Base-by-base conservation (phyloP, 1,140 invertebrate species). In the Plutomurus gul region DNA sequence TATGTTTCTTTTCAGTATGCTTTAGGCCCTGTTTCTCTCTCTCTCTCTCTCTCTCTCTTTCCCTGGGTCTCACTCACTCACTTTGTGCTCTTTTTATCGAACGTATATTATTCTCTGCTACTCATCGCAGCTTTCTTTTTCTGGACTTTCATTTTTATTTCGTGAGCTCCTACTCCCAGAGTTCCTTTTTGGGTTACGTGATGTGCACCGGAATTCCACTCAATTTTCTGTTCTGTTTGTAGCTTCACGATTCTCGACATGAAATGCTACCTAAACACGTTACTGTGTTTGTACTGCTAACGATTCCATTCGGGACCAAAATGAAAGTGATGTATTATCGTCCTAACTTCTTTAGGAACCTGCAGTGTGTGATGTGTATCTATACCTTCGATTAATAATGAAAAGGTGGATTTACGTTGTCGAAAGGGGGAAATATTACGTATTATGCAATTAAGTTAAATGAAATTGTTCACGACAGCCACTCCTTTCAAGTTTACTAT, bases 161-260 rank as follows among this genome's bases (percentile, higher is more conserved):
- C 47, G 10, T 65, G 56, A 18, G 8, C 56, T 65, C 56, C 30
- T 36, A n/a, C 56, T 65, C 56, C 30, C 13, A 33, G 25, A 30
- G 30, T 30, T 65, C 30, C 27, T 36, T 33, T n/a, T 36, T 65
- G 36, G 13, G 16, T 8, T 65, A 65, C 30, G 56, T 65, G 56
- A 65, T 30, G 56, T 33, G 56, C 56, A 65, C 56, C 56, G 56
- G 56, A 65, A 65, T 65, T 65, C 56, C 56, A 7, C 27, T 65
- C 56, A 33, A 30, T 65, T 65, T 11, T 65, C 11, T 65, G 16
- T 16, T 65, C 27, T 0, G 27, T 16, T 60, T 60, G 25, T 36
- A 33, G 51, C 33, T 60, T 16, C 33, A 25, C 18, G 27, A 60
- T 13, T 30, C 3, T 1, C 11, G 4, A 4, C 43, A 4, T 47